Conservation (phyloP, 2,888 invertebrate species). For the Psococerastis gibbosa region DNA sequence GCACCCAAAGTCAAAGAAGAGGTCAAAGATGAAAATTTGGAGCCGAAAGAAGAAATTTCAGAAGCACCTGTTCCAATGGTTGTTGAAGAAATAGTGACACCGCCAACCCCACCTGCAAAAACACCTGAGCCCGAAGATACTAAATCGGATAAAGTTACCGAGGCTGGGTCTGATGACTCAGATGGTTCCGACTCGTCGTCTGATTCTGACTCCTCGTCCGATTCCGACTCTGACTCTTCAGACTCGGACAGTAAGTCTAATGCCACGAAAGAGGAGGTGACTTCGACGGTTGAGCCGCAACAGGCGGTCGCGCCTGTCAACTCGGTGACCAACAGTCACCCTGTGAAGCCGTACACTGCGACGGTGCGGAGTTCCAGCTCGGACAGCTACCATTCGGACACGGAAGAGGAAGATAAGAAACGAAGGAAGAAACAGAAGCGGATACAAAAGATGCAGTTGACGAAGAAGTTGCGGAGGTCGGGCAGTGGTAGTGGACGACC, state of each 20-base stretch:
- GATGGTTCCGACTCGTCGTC: neutral
- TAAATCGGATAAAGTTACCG: neutral
- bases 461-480: neutral
- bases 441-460: neutral
- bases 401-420: constrained; percentile 8
- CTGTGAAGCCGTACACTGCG: neutral
- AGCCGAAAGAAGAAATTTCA: no score
- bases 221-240: constrained; percentile 2
- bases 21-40: no score
- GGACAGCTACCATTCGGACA: constrained; percentile 8
- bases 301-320: neutral
- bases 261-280: neutral
- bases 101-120: no score
- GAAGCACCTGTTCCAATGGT: no score
- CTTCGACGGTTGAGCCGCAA: neutral
- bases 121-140: no score
- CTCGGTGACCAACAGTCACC: neutral
- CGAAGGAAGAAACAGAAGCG: constrained; percentile 4
- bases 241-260: constrained; percentile 2
- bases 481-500: neutral
- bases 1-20: no score
- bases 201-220: neutral
- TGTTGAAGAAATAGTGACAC: no score
- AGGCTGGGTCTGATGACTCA: neutral
- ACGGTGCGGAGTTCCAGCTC: neutral